A percentile compares a stretch with the other conserved stretches of the same genome.
Conservation (phyloP, 2,113 vertebrate genomes). For the Podocnemis expansa region DNA sequence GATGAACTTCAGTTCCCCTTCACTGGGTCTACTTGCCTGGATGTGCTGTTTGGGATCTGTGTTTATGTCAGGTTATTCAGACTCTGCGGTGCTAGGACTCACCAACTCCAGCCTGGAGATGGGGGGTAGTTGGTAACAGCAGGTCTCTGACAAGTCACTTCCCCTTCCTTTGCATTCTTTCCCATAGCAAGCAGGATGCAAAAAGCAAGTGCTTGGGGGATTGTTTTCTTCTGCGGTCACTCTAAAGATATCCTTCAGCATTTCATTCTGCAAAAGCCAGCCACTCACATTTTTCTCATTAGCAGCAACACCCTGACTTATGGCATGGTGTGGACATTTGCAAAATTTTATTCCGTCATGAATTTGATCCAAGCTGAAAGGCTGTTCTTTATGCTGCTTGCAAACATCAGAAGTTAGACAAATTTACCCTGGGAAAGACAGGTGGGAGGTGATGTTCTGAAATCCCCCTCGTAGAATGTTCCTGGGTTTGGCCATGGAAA, state of each 20-base stretch:
- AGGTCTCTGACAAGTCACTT: slow-evolving; percentile 38
- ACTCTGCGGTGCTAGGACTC: not conserved
- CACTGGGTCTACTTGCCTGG: slow-evolving; percentile 42
- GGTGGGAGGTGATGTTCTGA: slow-evolving; percentile 12
- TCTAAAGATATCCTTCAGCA: not conserved
- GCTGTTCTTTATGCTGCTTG: not conserved
- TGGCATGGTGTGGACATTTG: not conserved
- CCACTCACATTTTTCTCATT: slow-evolving; percentile 39
- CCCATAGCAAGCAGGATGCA: not conserved
- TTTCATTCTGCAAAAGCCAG: not conserved
- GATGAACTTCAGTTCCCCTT: slow-evolving; percentile 44
- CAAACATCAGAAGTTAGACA: not conserved
- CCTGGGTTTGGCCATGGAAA: slow-evolving; percentile 3
- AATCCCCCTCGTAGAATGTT: not conserved
- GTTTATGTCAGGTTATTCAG: slow-evolving; percentile 3
- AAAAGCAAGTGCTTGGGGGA: not conserved
- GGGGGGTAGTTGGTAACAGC: slow-evolving; percentile 6
- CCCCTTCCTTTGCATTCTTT: not conserved
- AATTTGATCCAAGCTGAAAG: slow-evolving; percentile 32
- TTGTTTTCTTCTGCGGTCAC: not conserved
- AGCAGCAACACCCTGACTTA: not conserved
- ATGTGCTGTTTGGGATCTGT: not conserved
- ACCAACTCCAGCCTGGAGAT: not conserved
- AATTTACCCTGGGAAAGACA: not conserved
- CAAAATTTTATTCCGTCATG: not conserved